Conservation (phyloP, 2,113 vertebrate species). For the Rostratula benghalensis region DNA sequence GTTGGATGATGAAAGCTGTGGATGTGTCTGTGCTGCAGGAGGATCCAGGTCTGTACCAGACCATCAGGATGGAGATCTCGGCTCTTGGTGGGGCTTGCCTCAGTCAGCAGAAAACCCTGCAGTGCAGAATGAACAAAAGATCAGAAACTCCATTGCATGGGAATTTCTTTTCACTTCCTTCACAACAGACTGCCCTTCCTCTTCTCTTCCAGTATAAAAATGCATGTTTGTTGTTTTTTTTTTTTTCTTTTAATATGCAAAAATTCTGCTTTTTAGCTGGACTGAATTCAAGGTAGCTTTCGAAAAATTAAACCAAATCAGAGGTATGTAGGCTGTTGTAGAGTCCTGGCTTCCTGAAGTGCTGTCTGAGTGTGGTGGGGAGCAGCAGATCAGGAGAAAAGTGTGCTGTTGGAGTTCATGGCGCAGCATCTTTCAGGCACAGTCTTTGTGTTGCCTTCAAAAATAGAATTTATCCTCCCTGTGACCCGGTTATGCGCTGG, state of each 20-base stretch:
- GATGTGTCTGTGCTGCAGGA: background rate
- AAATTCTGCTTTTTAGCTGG: background rate
- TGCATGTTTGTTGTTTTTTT: too few relatives aligned
- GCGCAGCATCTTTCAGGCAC: accelerated
- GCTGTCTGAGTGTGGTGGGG: background rate
- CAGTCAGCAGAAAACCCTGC: background rate
- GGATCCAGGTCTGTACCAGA: background rate
- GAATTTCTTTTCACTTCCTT: background rate
- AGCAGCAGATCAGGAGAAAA: background rate
- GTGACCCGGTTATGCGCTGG: background rate
- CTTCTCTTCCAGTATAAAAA: background rate
- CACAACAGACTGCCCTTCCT: background rate
- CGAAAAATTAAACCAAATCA: background rate
- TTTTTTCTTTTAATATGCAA: too few relatives aligned
- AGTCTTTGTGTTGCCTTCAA: background rate
- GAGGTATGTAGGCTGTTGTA: background rate
- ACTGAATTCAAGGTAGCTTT: background rate
- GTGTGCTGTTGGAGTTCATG: background rate
- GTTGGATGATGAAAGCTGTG: background rate
- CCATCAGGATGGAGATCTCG: background rate
- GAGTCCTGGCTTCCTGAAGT: background rate
- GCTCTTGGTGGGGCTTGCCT: background rate
- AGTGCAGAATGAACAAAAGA: background rate
- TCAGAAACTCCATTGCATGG: background rate
- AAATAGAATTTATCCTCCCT: background rate